These are phyloP conservation scores for Neotoxoptera formosana DNA, from an alignment of 1,140 invertebrate genomes.

Conservation along the genomic window DNA sequence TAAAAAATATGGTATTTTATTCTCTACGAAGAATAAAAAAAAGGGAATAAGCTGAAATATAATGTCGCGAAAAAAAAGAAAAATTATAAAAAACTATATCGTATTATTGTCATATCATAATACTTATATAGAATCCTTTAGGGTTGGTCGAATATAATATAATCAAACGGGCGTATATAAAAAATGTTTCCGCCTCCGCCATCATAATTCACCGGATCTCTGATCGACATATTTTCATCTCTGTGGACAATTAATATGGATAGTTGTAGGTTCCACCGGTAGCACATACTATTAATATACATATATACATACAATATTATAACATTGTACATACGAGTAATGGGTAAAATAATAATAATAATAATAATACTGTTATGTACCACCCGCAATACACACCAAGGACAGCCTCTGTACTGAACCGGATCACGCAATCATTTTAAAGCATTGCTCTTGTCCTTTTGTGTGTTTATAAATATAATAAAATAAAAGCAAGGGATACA, in stretches of 20 bases:
- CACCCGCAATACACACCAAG: conserved; percentile 23
- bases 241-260: background rate
- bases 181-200: background rate
- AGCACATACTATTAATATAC: background rate
- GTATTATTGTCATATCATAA: background rate
- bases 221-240: background rate
- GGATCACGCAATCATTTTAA: conserved; percentile 23
- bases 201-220: background rate
- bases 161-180: background rate
- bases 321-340: background rate
- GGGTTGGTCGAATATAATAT: background rate
- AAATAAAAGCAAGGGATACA: conserved; percentile 34
- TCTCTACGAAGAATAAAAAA: background rate
- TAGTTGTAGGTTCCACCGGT: background rate
- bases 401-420: conserved; percentile 31
- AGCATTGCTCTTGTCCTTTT: background rate
- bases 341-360: background rate
- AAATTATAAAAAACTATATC: background rate
- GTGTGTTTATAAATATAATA: conserved; percentile 39
- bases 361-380: background rate
- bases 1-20: background rate
- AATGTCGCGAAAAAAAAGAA: background rate
- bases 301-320: background rate
- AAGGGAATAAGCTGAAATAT: background rate
- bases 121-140: background rate